These are phyloP conservation scores for Macrotus californicus DNA, from an alignment of 2,113 vertebrate species.

Conservation along the genomic window DNA sequence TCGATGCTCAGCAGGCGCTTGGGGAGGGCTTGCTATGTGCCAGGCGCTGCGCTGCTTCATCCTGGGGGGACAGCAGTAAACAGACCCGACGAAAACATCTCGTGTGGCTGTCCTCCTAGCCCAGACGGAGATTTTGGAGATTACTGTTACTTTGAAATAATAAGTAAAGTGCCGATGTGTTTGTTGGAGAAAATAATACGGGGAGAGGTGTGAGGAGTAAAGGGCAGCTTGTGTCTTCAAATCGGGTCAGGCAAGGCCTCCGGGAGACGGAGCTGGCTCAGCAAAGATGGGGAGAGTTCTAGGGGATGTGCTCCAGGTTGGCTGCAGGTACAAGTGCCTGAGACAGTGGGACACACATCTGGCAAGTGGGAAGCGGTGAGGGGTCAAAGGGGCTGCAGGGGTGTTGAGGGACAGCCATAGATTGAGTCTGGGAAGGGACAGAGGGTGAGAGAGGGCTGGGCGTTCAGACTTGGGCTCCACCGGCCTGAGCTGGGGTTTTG, in stretches of 20 bases:
- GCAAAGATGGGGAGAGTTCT: neutral
- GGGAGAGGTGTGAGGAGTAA: neutral
- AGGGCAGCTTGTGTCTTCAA: neutral
- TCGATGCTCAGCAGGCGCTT: neutral
- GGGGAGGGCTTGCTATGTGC: neutral
- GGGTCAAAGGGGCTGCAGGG: too few relatives aligned
- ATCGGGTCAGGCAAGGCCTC: neutral
- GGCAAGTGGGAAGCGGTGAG: neutral
- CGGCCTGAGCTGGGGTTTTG: neutral
- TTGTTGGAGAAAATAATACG: neutral
- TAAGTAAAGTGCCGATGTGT: neutral
- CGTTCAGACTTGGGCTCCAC: neutral
- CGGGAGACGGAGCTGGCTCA: neutral
- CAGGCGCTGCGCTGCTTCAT: accelerated
- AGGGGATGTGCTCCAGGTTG: neutral
- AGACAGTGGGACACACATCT: accelerated
- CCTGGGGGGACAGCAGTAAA: neutral
- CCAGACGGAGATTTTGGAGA: neutral
- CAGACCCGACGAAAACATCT: neutral
- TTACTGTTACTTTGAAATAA: neutral
- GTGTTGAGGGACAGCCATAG: neutral
- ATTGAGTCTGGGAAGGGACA: neutral
- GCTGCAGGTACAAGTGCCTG: neutral
- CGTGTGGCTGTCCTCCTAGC: accelerated
- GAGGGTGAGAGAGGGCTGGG: too few relatives aligned